Base-by-base conservation (phyloP, 2,797 vertebrate species). In the Enteromius radiatus region DNA sequence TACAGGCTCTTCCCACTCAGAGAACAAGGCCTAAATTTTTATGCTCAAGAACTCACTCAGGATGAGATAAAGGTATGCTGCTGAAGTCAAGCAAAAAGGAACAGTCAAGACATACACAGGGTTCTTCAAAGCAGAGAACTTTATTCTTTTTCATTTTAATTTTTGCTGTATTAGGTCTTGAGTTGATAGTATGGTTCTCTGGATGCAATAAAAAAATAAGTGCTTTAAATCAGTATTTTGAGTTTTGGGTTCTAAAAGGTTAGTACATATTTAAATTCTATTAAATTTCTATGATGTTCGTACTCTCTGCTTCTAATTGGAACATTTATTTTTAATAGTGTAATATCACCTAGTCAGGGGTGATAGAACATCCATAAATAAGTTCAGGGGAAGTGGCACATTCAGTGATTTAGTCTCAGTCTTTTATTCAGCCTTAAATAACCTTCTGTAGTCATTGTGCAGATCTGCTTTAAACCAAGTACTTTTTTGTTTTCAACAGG, bases 21-120 rank as follows among this genome's bases (percentile, higher is more conserved):
- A 94, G 98, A 99, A 90, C 98, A 99, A 96, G 98, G 98, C 90
- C 95, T 99, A 89, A 99, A 99, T 94, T 98, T 97, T 91, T 98
- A 98, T 91, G 98, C 98, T 93, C 97, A 99, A 89, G 98, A 99
- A 94, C 95, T 99, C 93, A 99, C 97, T 93, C 96, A 98, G 88
- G 97, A 97, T 65, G 98, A 99, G 96, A 99, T 99, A 88, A 98
- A 99, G 96, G 98, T 99, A 95, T 33, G 64, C 65, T 68, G 33
- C 54, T 28, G 7, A 69, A 61, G 15, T 31, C 45, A 52, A 64
- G 36, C 36, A 41, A 4, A 31, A 65, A 65, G 21, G 33, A 59
- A 59, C 28, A 19, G 61, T 64, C 61, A 33, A 33, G 14, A 63
- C 2, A 31, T 63, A 14, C 7, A 63, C 19, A 11, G 23, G 71